A percentile compares a stretch with the other conserved stretches of the same genome.
Conservation (phyloP, 2,797 vertebrate species). For the Pangasius mekongensis region DNA sequence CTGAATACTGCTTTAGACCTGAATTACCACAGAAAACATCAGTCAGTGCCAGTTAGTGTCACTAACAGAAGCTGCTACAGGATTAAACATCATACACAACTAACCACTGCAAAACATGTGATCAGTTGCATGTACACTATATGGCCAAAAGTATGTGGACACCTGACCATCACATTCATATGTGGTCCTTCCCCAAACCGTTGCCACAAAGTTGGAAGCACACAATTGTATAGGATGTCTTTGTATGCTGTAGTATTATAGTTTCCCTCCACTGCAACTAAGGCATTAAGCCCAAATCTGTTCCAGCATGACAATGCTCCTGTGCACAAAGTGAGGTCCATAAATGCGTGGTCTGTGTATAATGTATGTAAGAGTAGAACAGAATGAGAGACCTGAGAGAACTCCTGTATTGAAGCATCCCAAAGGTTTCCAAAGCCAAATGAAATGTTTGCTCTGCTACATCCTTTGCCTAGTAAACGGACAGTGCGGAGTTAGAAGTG, state of each 20-base stretch:
- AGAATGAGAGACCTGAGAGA: slow-evolving; percentile 75
- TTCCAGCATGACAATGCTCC: neutral
- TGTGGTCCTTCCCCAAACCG: neutral
- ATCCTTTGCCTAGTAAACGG: slow-evolving; percentile 83
- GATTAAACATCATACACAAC: neutral
- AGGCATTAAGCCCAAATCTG: neutral
- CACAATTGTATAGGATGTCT: neutral
- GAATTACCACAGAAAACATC: slow-evolving; percentile 24
- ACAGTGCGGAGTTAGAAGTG: neutral
- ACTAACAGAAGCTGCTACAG: neutral
- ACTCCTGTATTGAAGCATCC: slow-evolving; percentile 80
- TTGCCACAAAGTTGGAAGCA: neutral
- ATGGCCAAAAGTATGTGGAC: neutral
- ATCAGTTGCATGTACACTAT: neutral
- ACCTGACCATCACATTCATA: too few species aligned
- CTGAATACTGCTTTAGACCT: slow-evolving; percentile 88
- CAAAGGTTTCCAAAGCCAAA: slow-evolving; percentile 75
- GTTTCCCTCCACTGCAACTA: neutral
- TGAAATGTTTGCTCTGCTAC: slow-evolving; percentile 85
- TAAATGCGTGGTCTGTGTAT: neutral
- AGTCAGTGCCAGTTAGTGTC: neutral
- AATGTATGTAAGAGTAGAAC: neutral
- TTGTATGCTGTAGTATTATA: neutral
- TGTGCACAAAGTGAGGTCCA: neutral
- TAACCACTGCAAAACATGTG: neutral